These are phyloP conservation scores for Agonopterix alstromeriana DNA, from an alignment of 2,888 invertebrate genomes.

Conservation along the genomic window DNA sequence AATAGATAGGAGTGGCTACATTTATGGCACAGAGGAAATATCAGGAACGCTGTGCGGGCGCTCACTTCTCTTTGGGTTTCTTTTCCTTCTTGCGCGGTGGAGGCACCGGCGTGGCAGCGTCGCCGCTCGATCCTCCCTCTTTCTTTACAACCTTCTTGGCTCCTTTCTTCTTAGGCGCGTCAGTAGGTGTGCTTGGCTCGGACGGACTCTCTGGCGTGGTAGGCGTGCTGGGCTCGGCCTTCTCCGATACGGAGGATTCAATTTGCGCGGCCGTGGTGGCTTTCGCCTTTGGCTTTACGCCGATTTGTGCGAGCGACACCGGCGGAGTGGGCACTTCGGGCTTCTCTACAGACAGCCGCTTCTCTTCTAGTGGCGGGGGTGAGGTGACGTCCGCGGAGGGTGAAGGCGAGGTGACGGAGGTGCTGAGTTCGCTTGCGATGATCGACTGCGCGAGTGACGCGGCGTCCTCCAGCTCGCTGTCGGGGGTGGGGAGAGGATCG, in stretches of 20 bases:
- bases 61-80: conserved; percentile 73
- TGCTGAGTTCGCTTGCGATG: conserved; percentile 64
- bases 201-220: conserved; percentile 13
- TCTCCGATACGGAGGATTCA: conserved; percentile 53
- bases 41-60: conserved; percentile 36
- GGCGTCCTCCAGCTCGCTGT: conserved; percentile 71
- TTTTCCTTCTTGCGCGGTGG: conserved; percentile 76
- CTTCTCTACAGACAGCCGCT: conserved; percentile 48
- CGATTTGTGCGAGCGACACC: conserved; percentile 71
- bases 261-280: conserved; percentile 55
- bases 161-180: conserved; percentile 54
- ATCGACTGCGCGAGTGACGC: conserved; percentile 64
- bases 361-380: conserved; percentile 24
- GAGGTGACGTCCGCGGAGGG: conserved; percentile 31
- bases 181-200: conserved; percentile 19
- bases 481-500: conserved; percentile 65
- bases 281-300: conserved; percentile 56
- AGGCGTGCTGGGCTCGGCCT: conserved; percentile 14
- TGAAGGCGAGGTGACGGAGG: conserved; percentile 43
- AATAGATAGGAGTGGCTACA: conserved; percentile 50
- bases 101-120: conserved; percentile 61
- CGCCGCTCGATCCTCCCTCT: conserved; percentile 39
- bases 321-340: conserved; percentile 69
- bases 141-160: conserved; percentile 75
- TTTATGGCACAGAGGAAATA: conserved; percentile 71